Percentiles rank a stretch among this genome's conserved stretches.
Evolutionary conservation across 2,113 vertebrate genomes (phyloP).

Genomic region (Azemiops feae): DNA sequence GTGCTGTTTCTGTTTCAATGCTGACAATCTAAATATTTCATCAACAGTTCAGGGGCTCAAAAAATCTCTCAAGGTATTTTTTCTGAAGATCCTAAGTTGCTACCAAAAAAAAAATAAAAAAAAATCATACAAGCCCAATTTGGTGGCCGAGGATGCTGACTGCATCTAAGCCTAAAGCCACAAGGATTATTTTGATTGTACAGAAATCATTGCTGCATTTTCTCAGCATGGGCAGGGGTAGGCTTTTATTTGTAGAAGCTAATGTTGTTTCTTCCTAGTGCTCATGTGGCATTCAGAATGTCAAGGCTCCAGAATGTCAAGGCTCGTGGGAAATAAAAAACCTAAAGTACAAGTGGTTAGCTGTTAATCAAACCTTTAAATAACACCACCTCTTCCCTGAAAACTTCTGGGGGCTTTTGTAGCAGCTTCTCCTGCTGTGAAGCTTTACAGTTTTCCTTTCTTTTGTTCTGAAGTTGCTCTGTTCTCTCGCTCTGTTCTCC

Average conservation of each 20-base stretch:
- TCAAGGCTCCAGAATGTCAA: conserved; percentile 33
- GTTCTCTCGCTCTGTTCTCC: conserved; percentile 17
- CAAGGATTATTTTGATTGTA: conserved; percentile 40
- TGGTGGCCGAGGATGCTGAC: background rate
- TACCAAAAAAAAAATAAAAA: background rate
- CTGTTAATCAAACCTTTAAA: conserved; percentile 52
- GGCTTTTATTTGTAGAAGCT: conserved; percentile 38
- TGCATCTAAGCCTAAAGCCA: background rate
- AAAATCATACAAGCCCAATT: background rate
- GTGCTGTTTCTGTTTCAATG: background rate
- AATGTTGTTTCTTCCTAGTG: conserved; percentile 32
- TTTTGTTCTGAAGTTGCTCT: conserved; percentile 40
- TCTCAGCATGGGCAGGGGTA: background rate
- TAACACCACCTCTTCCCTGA: conserved; percentile 42
- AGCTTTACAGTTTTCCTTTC: conserved; percentile 17
- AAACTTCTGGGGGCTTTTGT: conserved; percentile 13
- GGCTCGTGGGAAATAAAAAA: conserved; percentile 48
- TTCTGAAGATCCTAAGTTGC: background rate
- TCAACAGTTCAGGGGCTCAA: background rate
- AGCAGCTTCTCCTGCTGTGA: background rate
- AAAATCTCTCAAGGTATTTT: background rate
- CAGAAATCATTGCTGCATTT: conserved; percentile 30
- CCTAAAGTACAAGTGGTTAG: conserved; percentile 34
- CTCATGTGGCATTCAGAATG: background rate
- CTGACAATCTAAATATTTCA: background rate